Base-by-base conservation (phyloP, 2,113 vertebrate genomes). In the Spea multiplicata region DNA sequence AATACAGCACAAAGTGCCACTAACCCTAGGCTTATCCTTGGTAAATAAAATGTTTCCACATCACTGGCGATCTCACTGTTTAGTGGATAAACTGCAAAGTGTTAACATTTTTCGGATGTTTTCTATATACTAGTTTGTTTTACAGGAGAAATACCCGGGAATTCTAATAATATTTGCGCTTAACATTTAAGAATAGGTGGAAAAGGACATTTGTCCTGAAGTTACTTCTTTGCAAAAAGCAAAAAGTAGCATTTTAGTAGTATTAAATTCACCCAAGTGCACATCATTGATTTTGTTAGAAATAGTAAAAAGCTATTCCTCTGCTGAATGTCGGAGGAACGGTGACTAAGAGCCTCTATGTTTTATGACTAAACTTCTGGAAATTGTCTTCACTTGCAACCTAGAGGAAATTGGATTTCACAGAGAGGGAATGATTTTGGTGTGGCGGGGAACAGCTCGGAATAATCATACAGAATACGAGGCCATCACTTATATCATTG, bases 341-440 rank as follows among this genome's bases (percentile, higher is more conserved):
- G 81, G 84, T 72, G 81, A 83, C 78, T 83, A 73, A 81, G 82
- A 82, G 82, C 86, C 82, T 77, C 79, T 83, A 76, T 81, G 82
- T 86, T 85, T 84, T 81, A 76, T 62, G 81, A 78, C 83, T 83
- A 53, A 83, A 80, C 82, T 88, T 86, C 86, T 84, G 83, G 75
- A 85, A 87, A 84, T 82, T 86, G 79, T 79, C 84, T 74, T 81
- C 78, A 85, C 79, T 83, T 83, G 74, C 82, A 83, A 83, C 81
- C 78, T 81, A 83, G 76, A 76, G 82, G 82, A 88, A 88, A 88
- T 89, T 86, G 85, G 84, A 87, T 89, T 89, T 88, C 71, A 82
- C 6, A 5, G 76, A 81, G 79, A 78, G 82, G 84, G 82, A 81
- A 83, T 61, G 71, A 84, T 86, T 89, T 86, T 85, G 81, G 76